Evolutionary conservation across 2,113 vertebrate genomes (phyloP).

Genomic region (Lontra canadensis): DNA sequence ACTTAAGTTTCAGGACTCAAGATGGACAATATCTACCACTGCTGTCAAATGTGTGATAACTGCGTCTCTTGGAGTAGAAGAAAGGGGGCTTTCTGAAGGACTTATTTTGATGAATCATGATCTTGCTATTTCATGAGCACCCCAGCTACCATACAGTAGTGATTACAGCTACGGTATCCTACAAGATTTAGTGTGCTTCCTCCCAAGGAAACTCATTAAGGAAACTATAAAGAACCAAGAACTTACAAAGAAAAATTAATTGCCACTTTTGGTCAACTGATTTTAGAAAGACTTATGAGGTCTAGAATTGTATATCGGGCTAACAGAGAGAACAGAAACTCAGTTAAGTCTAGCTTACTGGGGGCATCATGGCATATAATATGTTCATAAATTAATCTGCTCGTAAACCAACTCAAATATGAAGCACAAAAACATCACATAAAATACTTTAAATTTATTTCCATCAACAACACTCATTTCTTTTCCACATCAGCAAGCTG

Average conservation of each 20-base stretch:
- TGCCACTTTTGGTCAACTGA: constrained; percentile 60
- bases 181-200: constrained; percentile 49
- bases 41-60: not conserved
- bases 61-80: not conserved
- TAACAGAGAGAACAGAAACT: not conserved
- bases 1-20: not conserved
- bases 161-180: constrained; percentile 42
- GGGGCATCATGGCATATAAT: constrained; percentile 28
- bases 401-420: constrained; percentile 52
- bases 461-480: constrained; percentile 2
- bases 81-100: not conserved
- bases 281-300: constrained; percentile 61
- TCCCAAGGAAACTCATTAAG: constrained; percentile 68
- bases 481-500: constrained; percentile 24
- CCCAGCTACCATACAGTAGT: constrained; percentile 7
- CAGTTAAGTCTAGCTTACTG: constrained; percentile 41
- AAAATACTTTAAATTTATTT: constrained; percentile 45
- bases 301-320: not conserved
- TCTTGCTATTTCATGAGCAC: not conserved
- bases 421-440: constrained; percentile 53
- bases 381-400: constrained; percentile 51
- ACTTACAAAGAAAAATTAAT: constrained; percentile 65
- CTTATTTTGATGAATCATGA: constrained; percentile 18
- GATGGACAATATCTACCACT: not conserved
- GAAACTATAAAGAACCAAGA: constrained; percentile 63